phyloP scores from a whole-genome alignment of 2,797 vertebrate genomes.

The Chelidonichthys spinosus region DNA sequence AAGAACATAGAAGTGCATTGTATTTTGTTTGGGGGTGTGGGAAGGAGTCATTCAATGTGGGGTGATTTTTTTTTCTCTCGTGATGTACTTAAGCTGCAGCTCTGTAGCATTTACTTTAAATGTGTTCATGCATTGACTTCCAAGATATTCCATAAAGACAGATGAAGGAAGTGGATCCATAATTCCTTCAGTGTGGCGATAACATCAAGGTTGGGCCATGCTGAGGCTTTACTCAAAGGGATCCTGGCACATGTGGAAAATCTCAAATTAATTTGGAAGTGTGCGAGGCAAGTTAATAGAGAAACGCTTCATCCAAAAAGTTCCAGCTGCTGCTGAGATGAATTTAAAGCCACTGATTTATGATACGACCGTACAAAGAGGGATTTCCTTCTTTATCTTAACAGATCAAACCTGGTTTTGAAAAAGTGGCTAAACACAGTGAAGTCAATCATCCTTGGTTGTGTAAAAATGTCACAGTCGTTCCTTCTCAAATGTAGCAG shows the following conservation, averaged over 20 bases:
- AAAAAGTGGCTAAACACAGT: neutral
- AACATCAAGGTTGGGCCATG: too few species aligned
- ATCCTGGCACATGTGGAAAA: too few species aligned
- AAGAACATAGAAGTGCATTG: too few species aligned
- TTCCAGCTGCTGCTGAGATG: neutral
- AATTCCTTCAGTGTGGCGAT: too few species aligned
- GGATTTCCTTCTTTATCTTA: neutral
- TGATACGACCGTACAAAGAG: neutral
- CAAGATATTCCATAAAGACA: conserved; percentile 3
- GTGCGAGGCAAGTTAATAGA: neutral
- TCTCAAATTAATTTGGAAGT: neutral
- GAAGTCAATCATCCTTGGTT: conserved; percentile 4
- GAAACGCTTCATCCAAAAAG: conserved; percentile 15
- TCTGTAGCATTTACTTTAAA: too few species aligned
- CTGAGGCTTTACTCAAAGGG: too few species aligned
- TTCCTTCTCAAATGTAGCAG: conserved; percentile 18
- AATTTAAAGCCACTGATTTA: neutral
- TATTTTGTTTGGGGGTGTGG: too few species aligned
- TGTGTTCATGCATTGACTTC: too few species aligned
- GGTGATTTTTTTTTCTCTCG: too few species aligned
- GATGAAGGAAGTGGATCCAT: neutral
- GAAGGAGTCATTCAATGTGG: too few species aligned
- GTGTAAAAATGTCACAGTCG: conserved; percentile 16
- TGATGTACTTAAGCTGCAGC: too few species aligned
- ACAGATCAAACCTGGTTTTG: neutral